A percentile compares a stretch with the other conserved stretches of the same genome.
Conservation (phyloP, 2,797 vertebrate species). For the Microctenopoma stevenorrisi region DNA sequence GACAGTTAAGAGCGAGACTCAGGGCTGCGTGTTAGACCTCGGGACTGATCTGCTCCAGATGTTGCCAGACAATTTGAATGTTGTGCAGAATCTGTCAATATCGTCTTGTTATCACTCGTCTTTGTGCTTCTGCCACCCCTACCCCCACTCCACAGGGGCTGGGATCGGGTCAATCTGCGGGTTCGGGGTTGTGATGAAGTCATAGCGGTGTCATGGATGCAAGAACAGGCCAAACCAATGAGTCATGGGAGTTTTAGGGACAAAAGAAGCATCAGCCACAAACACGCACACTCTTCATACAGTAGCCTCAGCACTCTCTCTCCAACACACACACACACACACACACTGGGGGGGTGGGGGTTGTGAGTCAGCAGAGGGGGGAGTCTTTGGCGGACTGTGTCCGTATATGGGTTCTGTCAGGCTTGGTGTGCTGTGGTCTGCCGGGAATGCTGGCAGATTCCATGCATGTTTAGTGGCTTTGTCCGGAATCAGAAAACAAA, state of each 20-base stretch:
- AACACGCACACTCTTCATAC: slow-evolving; percentile 22
- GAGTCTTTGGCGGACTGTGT: slow-evolving; percentile 58
- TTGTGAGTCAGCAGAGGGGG: slow-evolving; percentile 65
- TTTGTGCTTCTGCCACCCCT: background rate
- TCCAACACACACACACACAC: background rate
- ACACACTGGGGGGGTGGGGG: background rate
- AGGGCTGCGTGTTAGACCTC: slow-evolving; percentile 4
- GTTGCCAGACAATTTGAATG: slow-evolving; percentile 37
- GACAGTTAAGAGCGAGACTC: background rate
- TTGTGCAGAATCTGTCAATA: slow-evolving; percentile 8
- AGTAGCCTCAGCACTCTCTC: slow-evolving; percentile 4
- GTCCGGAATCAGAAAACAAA: slow-evolving; percentile 51
- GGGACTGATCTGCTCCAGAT: slow-evolving; percentile 63
- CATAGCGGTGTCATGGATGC: slow-evolving; percentile 44
- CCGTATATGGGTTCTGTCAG: slow-evolving; percentile 76
- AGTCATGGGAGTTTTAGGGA: slow-evolving; percentile 75
- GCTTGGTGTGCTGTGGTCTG: slow-evolving; percentile 63
- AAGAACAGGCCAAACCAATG: slow-evolving; percentile 57
- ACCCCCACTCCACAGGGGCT: background rate
- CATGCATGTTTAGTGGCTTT: slow-evolving; percentile 78
- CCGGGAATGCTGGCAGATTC: slow-evolving; percentile 79
- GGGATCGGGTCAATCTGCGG: slow-evolving; percentile 39
- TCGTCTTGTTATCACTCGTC: background rate
- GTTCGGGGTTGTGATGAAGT: slow-evolving; percentile 68
- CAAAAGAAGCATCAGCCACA: slow-evolving; percentile 38